phyloP scores from a whole-genome alignment of 2,797 vertebrate genomes.

The Eutrigla gurnardus region DNA sequence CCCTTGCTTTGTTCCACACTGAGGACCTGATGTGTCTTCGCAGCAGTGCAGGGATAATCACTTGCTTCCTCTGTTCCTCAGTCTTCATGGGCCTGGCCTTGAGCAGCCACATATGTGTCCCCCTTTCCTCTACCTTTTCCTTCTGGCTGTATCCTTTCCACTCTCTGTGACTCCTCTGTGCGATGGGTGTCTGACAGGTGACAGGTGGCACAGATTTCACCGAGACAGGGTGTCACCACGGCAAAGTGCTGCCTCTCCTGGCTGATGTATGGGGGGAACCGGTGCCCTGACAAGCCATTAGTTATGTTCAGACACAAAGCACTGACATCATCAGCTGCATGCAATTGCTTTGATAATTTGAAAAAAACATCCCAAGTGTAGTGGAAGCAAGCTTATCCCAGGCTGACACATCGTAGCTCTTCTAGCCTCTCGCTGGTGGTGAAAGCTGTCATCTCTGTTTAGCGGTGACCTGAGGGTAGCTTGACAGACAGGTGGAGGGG shows the following conservation, averaged over 20 bases:
- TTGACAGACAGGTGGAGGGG: conserved; percentile 60
- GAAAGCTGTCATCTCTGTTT: conserved; percentile 63
- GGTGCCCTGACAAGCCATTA: conserved; percentile 51
- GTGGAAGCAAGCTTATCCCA: conserved; percentile 25
- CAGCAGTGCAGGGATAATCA: conserved; percentile 25
- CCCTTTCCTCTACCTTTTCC: conserved; percentile 5
- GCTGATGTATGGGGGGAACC: conserved; percentile 50
- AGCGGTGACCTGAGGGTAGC: conserved; percentile 44
- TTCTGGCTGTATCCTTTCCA: background rate
- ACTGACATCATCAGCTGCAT: conserved; percentile 51
- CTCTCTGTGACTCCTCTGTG: conserved; percentile 25
- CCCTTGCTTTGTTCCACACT: conserved; percentile 24
- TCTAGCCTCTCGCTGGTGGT: conserved; percentile 9
- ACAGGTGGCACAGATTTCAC: conserved; percentile 70
- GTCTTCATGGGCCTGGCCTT: conserved; percentile 13
- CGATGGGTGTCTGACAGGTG: conserved; percentile 59
- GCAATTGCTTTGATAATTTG: conserved; percentile 54
- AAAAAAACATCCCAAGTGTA: conserved; percentile 27
- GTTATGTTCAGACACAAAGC: conserved; percentile 55
- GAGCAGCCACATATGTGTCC: conserved; percentile 18
- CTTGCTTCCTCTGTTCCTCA: conserved; percentile 15
- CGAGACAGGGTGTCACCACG: conserved; percentile 41
- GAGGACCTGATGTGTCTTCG: conserved; percentile 41
- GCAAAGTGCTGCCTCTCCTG: conserved; percentile 41
- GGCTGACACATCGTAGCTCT: conserved; percentile 28